Conservation (phyloP, 2,888 invertebrate species). For the Brachyptera risi region DNA sequence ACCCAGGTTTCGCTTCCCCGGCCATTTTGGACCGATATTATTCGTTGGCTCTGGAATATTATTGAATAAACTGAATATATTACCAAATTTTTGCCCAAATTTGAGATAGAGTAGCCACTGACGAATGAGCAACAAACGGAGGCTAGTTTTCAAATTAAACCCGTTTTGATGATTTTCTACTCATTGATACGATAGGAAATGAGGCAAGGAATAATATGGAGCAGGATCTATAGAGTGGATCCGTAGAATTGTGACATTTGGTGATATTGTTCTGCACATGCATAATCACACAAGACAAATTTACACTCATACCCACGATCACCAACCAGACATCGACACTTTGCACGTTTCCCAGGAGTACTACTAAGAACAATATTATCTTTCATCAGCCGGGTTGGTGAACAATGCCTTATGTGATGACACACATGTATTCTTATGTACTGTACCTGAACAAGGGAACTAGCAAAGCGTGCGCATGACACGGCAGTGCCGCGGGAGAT, state of each 20-base stretch:
- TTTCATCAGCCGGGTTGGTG: no score
- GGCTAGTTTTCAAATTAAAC: neutral
- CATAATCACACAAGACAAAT: no score
- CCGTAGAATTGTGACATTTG: neutral
- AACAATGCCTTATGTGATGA: no score
- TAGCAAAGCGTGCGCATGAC: slow-evolving; percentile 34
- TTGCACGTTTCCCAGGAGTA: no score
- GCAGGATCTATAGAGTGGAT: neutral
- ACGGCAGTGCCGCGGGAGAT: slow-evolving; percentile 24
- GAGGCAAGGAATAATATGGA: neutral
- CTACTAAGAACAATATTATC: no score
- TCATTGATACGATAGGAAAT: neutral
- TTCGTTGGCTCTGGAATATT: slow-evolving; percentile 58
- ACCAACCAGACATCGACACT: no score
- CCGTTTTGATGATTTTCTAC: neutral
- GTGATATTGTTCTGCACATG: no score
- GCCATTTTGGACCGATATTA: slow-evolving; percentile 57
- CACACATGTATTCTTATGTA: no score
- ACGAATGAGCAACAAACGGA: no score
- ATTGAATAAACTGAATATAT: neutral
- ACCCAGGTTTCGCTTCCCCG: slow-evolving; percentile 50
- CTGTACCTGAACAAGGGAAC: slow-evolving; percentile 36
- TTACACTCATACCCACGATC: no score
- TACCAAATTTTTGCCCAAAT: neutral
- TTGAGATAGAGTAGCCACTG: neutral